phyloP scores from a whole-genome alignment of 2,888 invertebrate species.

The Harmothoe impar region DNA sequence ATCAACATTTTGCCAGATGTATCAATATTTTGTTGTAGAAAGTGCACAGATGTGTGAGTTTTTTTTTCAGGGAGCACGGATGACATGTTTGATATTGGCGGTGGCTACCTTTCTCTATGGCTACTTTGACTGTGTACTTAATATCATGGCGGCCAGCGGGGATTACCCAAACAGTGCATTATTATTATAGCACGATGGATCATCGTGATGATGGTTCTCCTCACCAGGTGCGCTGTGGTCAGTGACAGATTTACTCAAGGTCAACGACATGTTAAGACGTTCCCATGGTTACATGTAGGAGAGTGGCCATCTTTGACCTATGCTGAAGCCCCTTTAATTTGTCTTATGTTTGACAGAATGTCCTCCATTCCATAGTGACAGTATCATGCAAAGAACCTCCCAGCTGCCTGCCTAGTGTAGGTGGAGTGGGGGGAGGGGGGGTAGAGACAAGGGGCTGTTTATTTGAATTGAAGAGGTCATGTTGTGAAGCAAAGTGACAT shows the following conservation, averaged over 20 bases:
- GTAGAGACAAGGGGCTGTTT: background rate
- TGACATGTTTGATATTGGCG: no score
- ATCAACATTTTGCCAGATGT: no score
- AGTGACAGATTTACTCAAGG: constrained; percentile 15
- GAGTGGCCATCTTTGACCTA: constrained; percentile 5
- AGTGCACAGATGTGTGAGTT: no score
- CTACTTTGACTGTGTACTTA: no score
- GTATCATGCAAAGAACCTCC: constrained; percentile 2
- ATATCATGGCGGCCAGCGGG: no score
- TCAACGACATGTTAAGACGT: background rate
- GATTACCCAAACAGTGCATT: background rate
- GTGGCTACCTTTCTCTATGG: no score
- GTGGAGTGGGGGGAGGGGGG: background rate
- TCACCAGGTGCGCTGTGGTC: background rate
- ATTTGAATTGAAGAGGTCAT: constrained; percentile 9
- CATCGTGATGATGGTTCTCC: background rate
- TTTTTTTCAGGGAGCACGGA: no score
- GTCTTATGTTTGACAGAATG: background rate
- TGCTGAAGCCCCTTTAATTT: background rate
- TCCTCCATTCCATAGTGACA: background rate
- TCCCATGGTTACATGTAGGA: background rate
- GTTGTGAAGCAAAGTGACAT: background rate
- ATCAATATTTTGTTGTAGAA: no score
- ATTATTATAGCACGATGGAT: background rate
- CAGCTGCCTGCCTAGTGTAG: background rate